Percentiles rank a stretch among this genome's conserved stretches.
Conservation (phyloP, 2,113 vertebrate species). For the Lophochroa leadbeateri region DNA sequence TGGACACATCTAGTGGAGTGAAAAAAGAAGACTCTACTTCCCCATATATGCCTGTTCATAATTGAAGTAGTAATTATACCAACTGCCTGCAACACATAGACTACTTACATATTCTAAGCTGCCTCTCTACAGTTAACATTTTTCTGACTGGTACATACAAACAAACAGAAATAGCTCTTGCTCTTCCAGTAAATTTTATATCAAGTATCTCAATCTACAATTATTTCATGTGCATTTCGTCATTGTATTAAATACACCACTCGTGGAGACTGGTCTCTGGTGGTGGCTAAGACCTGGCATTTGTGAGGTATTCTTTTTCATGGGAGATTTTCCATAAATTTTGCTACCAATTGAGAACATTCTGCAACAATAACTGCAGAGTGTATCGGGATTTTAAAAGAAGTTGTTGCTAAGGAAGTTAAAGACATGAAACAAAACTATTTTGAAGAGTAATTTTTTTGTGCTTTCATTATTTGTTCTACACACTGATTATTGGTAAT, state of each 20-base stretch:
- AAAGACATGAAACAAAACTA: background rate
- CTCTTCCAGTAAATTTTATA: background rate
- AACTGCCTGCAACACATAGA: background rate
- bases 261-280: background rate
- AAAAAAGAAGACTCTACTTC: background rate
- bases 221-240: background rate
- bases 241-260: background rate
- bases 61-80: background rate
- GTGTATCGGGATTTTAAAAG: background rate
- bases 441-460: background rate
- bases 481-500: background rate
- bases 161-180: background rate
- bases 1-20: background rate
- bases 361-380: background rate
- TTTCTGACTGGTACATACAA: background rate
- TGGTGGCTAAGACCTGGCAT: background rate
- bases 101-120: background rate
- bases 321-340: background rate
- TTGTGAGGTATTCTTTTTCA: background rate
- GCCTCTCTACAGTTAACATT: background rate
- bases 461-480: background rate
- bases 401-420: background rate
- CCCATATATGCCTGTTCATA: background rate
- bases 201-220: background rate
- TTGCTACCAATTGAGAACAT: background rate